Conservation (phyloP, 1,140 invertebrate species). For the Hypsibius dujardini region DNA sequence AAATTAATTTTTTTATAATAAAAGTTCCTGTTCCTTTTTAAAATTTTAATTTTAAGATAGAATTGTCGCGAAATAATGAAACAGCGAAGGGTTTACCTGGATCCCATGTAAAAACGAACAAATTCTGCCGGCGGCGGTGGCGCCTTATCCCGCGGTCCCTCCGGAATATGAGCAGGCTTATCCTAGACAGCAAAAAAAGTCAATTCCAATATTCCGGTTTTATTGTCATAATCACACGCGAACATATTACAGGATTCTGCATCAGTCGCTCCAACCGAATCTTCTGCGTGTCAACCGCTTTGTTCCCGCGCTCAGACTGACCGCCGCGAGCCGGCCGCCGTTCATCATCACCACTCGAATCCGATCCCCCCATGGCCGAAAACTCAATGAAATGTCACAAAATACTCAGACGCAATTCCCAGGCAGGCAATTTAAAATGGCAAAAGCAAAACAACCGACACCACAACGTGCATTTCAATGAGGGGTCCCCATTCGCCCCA, state of each 20-base stretch:
- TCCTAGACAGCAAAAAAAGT: constrained; percentile 38
- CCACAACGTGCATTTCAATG: background rate
- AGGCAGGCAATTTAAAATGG: too few relatives aligned
- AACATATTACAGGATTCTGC: too few relatives aligned
- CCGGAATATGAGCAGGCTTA: constrained; percentile 68
- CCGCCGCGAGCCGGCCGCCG: background rate
- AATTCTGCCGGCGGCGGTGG: constrained; percentile 69
- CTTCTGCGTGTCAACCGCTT: background rate
- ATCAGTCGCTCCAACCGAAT: background rate
- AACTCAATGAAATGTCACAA: background rate
- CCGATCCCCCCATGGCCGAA: background rate
- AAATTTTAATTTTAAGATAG: too few relatives aligned
- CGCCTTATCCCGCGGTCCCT: constrained; percentile 54
- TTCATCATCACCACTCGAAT: background rate
- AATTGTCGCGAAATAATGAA: constrained; percentile 16
- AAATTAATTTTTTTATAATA: too few relatives aligned
- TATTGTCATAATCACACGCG: too few relatives aligned
- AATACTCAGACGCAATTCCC: background rate
- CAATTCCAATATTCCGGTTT: too few relatives aligned
- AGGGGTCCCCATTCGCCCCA: background rate
- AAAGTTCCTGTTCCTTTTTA: too few relatives aligned
- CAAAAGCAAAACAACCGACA: too few relatives aligned
- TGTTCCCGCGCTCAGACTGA: background rate
- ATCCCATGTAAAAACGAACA: constrained; percentile 85
- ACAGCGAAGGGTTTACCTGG: background rate